A percentile compares a stretch with the other conserved stretches of the same genome.
phyloP scores from a whole-genome alignment of 2,113 vertebrate genomes.

The Microtus montanus region DNA sequence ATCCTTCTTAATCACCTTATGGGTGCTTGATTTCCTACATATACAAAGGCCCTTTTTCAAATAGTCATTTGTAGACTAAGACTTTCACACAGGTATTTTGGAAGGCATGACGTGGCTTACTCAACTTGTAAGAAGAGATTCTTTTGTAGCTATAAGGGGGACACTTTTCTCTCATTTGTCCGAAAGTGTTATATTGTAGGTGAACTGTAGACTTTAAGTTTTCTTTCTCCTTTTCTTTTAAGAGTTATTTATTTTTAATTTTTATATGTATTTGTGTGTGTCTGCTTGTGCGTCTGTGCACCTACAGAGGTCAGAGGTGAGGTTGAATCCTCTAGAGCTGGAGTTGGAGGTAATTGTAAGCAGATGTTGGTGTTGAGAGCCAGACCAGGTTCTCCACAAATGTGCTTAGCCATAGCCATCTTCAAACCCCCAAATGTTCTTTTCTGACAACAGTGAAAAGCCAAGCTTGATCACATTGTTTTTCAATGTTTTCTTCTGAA shows the following conservation, averaged over 20 bases:
- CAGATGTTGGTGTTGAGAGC: neutral
- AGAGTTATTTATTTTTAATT: neutral
- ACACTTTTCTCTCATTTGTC: neutral
- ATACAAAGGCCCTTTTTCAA: neutral
- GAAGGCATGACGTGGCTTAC: neutral
- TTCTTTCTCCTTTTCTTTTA: neutral
- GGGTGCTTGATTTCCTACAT: neutral
- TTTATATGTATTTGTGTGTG: neutral
- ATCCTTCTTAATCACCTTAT: neutral
- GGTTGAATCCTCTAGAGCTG: neutral
- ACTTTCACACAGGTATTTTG: neutral
- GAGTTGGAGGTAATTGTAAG: neutral
- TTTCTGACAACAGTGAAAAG: conserved; percentile 53
- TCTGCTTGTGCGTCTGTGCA: neutral
- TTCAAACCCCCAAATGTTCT: neutral
- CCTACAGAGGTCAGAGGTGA: neutral
- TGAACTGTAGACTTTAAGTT: neutral
- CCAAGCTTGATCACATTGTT: conserved; percentile 26
- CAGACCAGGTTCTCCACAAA: neutral
- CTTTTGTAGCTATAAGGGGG: neutral
- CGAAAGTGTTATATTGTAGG: neutral
- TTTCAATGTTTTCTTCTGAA: conserved; percentile 77
- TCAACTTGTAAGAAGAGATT: neutral
- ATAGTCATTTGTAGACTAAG: neutral
- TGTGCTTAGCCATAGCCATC: neutral